Percentiles rank a stretch among this genome's conserved stretches.
These are phyloP conservation scores for Pheucticus melanocephalus DNA, from an alignment of 2,113 vertebrate genomes.

Conservation along the genomic window DNA sequence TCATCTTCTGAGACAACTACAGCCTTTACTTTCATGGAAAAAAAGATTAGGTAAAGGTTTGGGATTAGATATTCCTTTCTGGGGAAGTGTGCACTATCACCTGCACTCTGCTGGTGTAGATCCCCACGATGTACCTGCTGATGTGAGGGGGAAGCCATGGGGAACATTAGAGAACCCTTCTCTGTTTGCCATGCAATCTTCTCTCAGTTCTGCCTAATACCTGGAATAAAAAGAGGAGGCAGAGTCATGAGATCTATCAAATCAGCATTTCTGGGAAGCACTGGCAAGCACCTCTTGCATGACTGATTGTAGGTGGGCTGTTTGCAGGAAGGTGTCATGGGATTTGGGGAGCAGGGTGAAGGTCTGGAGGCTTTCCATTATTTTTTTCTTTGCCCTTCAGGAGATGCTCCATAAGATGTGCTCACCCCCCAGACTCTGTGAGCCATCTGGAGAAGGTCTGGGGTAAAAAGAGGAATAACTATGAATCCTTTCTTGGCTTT, in stretches of 20 bases:
- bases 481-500: not conserved
- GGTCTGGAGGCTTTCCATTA: not conserved
- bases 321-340: not conserved
- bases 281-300: not conserved
- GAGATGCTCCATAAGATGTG: not conserved
- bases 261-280: not conserved
- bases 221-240: constrained; percentile 6
- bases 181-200: not conserved
- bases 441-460: not conserved
- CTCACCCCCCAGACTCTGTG: not conserved
- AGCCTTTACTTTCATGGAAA: not conserved
- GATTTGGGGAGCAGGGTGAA: not conserved
- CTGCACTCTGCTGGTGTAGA: not conserved
- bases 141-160: not conserved
- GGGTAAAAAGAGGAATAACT: not conserved
- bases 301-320: not conserved
- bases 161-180: not conserved
- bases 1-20: not conserved
- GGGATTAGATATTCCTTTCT: not conserved
- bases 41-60: not conserved
- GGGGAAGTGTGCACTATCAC: not conserved
- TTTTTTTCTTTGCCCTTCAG: not conserved
- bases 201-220: not conserved
- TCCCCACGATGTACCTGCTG: fast-evolving
- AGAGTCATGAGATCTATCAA: not conserved